Conservation (phyloP, 1,140 invertebrate species). For the Polyergus mexicanus region DNA sequence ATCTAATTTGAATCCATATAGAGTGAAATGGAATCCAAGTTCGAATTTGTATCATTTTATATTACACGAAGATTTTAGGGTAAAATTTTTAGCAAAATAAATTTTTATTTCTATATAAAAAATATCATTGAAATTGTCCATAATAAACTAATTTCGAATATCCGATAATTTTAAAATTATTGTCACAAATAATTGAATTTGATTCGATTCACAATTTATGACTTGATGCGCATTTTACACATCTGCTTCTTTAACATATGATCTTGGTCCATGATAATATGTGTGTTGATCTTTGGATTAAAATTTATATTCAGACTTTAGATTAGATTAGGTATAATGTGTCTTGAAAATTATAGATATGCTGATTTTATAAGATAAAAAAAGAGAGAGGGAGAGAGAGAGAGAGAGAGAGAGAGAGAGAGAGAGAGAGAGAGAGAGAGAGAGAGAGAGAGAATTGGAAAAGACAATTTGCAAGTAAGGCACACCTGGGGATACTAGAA, state of each 20-base stretch:
- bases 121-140: background rate
- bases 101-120: background rate
- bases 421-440: background rate
- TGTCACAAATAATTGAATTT: background rate
- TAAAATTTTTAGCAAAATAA: background rate
- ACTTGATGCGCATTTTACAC: too few relatives aligned
- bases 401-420: background rate
- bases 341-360: background rate
- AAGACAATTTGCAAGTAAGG: background rate
- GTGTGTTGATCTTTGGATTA: background rate
- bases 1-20: background rate
- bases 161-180: background rate
- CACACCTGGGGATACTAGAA: background rate
- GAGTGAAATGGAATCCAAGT: conserved; percentile 2
- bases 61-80: too few relatives aligned
- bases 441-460: background rate
- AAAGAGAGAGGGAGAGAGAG: background rate
- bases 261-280: background rate
- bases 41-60: background rate
- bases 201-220: background rate
- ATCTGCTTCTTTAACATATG: background rate
- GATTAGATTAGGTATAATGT: background rate
- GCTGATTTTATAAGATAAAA: background rate
- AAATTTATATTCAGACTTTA: background rate
- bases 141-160: background rate